phyloP scores from a whole-genome alignment of 2,888 invertebrate species.

The Agriopis aurantiaria region DNA sequence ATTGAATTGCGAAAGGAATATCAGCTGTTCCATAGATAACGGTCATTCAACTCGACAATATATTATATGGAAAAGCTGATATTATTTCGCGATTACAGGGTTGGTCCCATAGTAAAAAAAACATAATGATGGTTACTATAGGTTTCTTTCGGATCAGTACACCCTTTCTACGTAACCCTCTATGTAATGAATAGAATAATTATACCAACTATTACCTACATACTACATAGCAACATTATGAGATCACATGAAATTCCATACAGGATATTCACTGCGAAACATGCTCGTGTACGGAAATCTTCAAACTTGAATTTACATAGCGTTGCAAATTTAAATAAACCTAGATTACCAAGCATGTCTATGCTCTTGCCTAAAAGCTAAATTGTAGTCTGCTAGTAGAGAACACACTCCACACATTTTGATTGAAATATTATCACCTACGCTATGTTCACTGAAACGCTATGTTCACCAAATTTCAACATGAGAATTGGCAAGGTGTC shows the following conservation, averaged over 20 bases:
- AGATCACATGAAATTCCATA: constrained; percentile 16
- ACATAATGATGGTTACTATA: no score
- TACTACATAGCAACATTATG: background rate
- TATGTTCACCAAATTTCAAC: no score
- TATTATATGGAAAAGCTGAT: background rate
- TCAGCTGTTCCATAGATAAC: no score
- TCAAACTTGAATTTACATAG: constrained; percentile 34
- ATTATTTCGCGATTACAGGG: no score
- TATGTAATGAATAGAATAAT: background rate
- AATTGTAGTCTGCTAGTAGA: constrained; percentile 15
- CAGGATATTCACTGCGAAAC: constrained; percentile 25
- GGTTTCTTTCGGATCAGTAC: no score
- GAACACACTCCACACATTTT: background rate
- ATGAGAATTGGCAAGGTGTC: no score
- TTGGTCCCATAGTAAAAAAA: no score
- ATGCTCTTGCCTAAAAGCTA: constrained; percentile 18
- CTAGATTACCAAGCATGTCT: constrained; percentile 19
- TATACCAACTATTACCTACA: background rate
- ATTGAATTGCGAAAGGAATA: no score
- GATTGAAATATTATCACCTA: background rate
- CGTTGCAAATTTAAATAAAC: constrained; percentile 36
- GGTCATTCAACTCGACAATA: no score
- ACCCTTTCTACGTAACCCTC: no score
- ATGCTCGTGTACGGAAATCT: constrained; percentile 30
- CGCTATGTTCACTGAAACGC: no score